Base-by-base conservation (phyloP, 1,140 invertebrate species). In the Formica selysi region DNA sequence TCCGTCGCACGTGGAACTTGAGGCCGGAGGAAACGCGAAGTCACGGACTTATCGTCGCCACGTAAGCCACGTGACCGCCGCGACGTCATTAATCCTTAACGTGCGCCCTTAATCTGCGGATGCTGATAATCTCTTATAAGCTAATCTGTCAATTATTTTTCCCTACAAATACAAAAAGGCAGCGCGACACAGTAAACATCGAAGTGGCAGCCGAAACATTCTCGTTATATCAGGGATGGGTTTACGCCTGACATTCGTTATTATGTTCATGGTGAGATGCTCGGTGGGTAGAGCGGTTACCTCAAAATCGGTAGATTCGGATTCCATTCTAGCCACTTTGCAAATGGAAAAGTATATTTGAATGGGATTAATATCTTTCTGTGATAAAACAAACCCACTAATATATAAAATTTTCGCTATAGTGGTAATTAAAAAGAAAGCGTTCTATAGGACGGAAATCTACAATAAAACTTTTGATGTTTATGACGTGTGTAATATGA, bases 131-230 rank as follows among this genome's bases (percentile, higher is more conserved):
- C 54, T 29, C 38, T 74, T 83, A 83, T 71, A 74, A 74, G 29
- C 84, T 89, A 89, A 88, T 54, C 48, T 78, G n/a, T 61, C 74
- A 73, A 71, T 67, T 79, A 86, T 59, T 71, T 73, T 90, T 78
- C 5, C 71, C 76, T 92, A 92, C 87, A 92, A 92, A 89, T 92
- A 89, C 89, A 92, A 92, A 92, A 92, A 92, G 85, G 86, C 81
- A 88, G 85, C 86, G 76, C 88, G 87, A 89, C 86, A 79, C 86
- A 79, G 85, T 87, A 57, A 65, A 87, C 79, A 57, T 87, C 89
- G 79, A 48, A 89, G 88, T 90, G 86, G 89, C 87, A 80, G 88
- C 83, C 87, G 91, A 88, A 61, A 80, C 84, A 70, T 62, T 81
- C 41, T 59, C n/a, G 13, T 73, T 68, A 48, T 13, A 29, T 16